Evolutionary conservation across 1,140 invertebrate genomes (phyloP).

Genomic region (Epicauta chinensis): DNA sequence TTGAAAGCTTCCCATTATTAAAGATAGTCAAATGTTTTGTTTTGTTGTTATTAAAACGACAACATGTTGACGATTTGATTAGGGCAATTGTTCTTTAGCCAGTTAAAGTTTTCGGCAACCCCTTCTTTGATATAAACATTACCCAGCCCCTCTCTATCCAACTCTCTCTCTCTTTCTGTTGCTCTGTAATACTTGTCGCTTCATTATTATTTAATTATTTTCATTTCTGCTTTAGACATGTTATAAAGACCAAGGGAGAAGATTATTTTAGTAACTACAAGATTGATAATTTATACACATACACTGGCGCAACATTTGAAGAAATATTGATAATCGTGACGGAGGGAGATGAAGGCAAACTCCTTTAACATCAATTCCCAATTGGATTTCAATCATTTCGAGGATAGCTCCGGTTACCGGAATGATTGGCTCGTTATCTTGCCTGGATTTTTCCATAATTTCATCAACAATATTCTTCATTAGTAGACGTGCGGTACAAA

Average conservation of each 20-base stretch:
- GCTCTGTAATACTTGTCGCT: constrained; percentile 32
- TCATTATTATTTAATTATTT: constrained; percentile 47
- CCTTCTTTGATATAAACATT: constrained; percentile 45
- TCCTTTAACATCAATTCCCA: no score
- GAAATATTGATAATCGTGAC: no score
- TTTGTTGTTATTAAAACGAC: neutral
- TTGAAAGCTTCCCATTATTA: constrained; percentile 31
- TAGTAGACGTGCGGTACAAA: no score
- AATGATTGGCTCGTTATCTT: no score
- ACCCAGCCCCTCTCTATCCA: constrained; percentile 27
- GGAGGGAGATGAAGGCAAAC: no score
- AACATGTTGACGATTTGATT: constrained; percentile 3
- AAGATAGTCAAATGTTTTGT: constrained; percentile 3
- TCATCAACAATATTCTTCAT: no score
- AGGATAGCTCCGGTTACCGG: no score
- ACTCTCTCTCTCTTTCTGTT: no score
- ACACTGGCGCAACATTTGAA: no score
- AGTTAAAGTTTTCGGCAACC: constrained; percentile 34
- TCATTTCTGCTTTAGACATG: constrained; percentile 43
- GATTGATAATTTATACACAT: constrained; percentile 11
- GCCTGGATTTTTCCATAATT: no score
- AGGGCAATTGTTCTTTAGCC: constrained; percentile 25
- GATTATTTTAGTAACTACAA: neutral
- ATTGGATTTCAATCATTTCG: no score
- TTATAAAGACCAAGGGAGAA: constrained; percentile 19